Conservation (phyloP, 2,888 invertebrate species). For the Tinea semifulvella region DNA sequence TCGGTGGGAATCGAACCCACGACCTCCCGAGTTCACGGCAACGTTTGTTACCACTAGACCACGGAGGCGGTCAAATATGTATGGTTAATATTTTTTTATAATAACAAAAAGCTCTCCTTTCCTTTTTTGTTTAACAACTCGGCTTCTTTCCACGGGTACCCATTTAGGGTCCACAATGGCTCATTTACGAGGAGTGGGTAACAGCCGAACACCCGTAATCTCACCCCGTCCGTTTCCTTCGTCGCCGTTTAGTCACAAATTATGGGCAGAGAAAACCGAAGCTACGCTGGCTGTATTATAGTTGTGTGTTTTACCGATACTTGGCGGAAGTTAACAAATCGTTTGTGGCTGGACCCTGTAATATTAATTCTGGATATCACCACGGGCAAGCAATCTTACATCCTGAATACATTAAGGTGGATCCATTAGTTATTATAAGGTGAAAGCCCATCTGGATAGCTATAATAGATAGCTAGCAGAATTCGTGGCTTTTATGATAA, state of each 20-base stretch:
- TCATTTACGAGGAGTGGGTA: constrained; percentile 12
- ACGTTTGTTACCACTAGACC: too few species aligned
- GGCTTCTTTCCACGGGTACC: constrained; percentile 10
- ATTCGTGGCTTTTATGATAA: too few species aligned
- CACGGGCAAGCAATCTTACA: constrained; percentile 3
- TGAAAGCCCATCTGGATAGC: too few species aligned
- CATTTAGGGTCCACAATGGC: constrained; percentile 11
- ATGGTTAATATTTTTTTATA: neutral
- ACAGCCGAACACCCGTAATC: constrained; percentile 13
- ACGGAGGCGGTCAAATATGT: too few species aligned
- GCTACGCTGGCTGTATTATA: constrained; percentile 1
- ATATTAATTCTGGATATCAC: neutral
- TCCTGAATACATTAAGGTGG: neutral
- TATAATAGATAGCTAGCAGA: too few species aligned
- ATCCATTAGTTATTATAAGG: neutral
- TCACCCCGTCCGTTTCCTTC: constrained; percentile 26
- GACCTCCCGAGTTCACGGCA: too few species aligned
- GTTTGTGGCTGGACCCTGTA: constrained; percentile 5
- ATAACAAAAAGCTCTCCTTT: neutral
- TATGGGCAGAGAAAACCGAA: constrained; percentile 18
- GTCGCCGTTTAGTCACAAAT: constrained; percentile 27
- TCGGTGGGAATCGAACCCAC: too few species aligned
- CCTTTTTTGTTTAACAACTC: constrained; percentile 11
- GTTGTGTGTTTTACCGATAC: constrained; percentile 14
- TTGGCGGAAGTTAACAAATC: constrained; percentile 12